These are phyloP conservation scores for Nothoprocta perdicaria DNA, from an alignment of 2,113 vertebrate species.

Conservation along the genomic window DNA sequence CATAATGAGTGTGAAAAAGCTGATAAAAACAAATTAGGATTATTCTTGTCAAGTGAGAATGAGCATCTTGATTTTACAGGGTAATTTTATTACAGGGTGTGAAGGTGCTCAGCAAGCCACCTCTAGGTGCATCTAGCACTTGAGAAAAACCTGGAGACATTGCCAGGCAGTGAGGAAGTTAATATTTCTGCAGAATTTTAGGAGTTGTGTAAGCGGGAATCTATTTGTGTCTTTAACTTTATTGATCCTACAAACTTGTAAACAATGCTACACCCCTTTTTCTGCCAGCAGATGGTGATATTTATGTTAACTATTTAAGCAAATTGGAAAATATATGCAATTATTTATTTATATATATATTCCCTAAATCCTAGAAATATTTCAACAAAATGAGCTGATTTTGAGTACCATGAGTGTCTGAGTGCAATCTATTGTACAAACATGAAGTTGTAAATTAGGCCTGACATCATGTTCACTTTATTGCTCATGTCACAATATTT, in stretches of 20 bases:
- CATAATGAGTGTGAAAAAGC: background rate
- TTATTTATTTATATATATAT: background rate
- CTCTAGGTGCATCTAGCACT: background rate
- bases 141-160: background rate
- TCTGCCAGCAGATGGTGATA: constrained; percentile 61
- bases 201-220: constrained; percentile 2
- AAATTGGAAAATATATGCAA: background rate
- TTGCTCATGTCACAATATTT: background rate
- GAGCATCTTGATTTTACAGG: background rate
- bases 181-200: constrained; percentile 8
- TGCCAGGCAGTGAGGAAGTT: background rate
- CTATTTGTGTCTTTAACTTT: constrained; percentile 18
- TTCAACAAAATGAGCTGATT: background rate
- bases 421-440: background rate
- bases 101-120: background rate
- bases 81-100: background rate
- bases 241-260: constrained; percentile 26
- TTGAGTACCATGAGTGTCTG: background rate
- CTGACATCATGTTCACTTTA: background rate
- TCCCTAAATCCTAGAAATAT: background rate
- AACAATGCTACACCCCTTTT: background rate
- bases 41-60: background rate
- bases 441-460: background rate
- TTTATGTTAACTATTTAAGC: constrained; percentile 38
- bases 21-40: background rate